phyloP scores from a whole-genome alignment of 2,888 invertebrate species.

The Heliconius ethilla region DNA sequence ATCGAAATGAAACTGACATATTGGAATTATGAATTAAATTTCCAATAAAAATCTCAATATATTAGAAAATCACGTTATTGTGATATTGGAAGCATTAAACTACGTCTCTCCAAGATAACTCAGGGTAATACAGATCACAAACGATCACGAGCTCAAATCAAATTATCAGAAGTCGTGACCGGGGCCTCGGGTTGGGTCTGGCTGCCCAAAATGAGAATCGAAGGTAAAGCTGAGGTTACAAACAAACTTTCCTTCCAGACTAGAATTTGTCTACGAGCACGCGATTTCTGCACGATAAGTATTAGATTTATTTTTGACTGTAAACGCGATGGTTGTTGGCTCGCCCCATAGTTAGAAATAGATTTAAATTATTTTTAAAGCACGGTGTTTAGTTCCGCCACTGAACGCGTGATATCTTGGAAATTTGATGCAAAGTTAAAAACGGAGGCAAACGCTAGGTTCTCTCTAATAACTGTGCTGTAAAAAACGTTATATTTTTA shows the following conservation, averaged over 20 bases:
- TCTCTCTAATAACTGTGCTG: background rate
- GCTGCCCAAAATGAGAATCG: slow-evolving; percentile 41
- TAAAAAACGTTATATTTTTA: background rate
- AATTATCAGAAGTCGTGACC: slow-evolving; percentile 42
- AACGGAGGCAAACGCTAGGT: no score
- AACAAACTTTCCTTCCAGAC: slow-evolving; percentile 1
- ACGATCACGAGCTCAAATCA: slow-evolving; percentile 43
- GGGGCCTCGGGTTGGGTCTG: slow-evolving; percentile 39
- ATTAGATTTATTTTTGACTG: slow-evolving; percentile 3
- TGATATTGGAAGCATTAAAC: background rate
- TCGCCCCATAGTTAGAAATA: no score
- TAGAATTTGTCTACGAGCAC: slow-evolving; percentile 9
- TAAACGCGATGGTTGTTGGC: no score
- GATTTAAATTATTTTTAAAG: no score
- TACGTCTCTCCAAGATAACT: slow-evolving; percentile 13
- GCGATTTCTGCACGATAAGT: slow-evolving; percentile 3
- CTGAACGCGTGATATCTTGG: no score
- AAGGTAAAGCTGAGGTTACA: slow-evolving; percentile 35
- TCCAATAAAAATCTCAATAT: no score
- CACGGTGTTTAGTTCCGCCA: no score
- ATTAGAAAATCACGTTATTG: no score
- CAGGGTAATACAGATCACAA: slow-evolving; percentile 32
- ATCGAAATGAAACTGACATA: no score
- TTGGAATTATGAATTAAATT: no score
- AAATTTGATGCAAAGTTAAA: no score